Evolutionary conservation across 1,140 invertebrate species (phyloP).

Genomic region (Aphidius gifuensis): DNA sequence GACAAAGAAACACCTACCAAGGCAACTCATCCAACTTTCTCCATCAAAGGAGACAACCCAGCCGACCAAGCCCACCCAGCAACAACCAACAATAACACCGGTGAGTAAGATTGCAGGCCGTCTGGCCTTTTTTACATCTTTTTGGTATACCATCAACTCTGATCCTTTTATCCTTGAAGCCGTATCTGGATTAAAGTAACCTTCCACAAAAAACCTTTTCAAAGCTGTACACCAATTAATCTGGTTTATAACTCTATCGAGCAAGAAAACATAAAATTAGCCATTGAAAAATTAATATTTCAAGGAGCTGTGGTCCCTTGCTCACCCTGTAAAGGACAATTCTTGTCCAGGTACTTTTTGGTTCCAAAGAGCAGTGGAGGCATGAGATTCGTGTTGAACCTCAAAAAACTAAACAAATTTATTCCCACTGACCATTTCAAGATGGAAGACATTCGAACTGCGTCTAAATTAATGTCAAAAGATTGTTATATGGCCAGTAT

Average conservation of each 20-base stretch:
- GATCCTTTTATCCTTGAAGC: background rate
- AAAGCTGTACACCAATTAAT: background rate
- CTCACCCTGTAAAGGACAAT: conserved; percentile 18
- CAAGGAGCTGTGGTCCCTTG: conserved; percentile 17
- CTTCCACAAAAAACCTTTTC: conserved; percentile 15
- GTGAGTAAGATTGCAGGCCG: background rate
- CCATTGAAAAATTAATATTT: conserved; percentile 4
- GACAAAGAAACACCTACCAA: conserved; percentile 1
- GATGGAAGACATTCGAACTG: conserved; percentile 31
- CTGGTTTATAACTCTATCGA: background rate
- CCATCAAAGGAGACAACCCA: background rate
- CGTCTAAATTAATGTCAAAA: conserved; percentile 27
- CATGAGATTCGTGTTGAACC: conserved; percentile 25
- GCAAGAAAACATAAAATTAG: conserved; percentile 2
- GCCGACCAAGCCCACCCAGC: background rate
- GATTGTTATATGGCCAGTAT: conserved; percentile 25
- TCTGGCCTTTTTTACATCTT: background rate
- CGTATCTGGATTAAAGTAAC: conserved; percentile 5
- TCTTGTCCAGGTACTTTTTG: conserved; percentile 30
- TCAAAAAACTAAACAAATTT: conserved; percentile 31
- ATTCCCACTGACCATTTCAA: conserved; percentile 30
- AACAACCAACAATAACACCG: background rate
- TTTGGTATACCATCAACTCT: background rate
- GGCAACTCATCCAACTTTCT: background rate
- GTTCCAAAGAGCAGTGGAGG: conserved; percentile 30